A percentile compares a stretch with the other conserved stretches of the same genome.
These are phyloP conservation scores for Panthera tigris DNA, from an alignment of 2,113 vertebrate species.

Conservation along the genomic window DNA sequence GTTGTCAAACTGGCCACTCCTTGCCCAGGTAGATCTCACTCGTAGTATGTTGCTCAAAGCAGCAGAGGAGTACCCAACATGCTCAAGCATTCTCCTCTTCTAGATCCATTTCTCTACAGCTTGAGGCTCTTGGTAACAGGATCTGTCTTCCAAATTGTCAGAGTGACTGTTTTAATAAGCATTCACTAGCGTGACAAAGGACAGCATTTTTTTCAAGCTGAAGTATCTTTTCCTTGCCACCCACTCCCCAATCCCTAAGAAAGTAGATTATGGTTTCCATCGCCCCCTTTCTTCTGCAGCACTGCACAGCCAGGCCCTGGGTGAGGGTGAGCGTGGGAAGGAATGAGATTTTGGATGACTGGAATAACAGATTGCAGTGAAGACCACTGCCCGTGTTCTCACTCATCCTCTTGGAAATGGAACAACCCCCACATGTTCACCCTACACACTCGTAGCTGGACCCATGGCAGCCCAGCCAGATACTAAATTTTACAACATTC, in stretches of 20 bases:
- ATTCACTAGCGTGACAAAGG: neutral
- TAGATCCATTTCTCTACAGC: neutral
- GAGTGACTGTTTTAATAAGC: neutral
- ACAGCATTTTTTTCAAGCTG: neutral
- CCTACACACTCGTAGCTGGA: neutral
- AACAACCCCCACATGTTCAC: neutral
- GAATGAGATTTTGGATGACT: neutral
- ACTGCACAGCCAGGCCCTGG: no score
- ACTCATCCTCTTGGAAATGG: neutral
- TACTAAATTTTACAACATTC: neutral
- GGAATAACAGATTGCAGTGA: neutral
- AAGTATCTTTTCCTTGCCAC: no score
- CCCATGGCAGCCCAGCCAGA: neutral
- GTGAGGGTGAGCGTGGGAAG: no score
- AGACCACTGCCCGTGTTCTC: neutral
- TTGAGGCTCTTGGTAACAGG: neutral
- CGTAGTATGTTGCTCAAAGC: neutral
- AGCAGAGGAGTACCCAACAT: no score
- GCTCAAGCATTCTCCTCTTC: no score
- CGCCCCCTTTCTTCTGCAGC: neutral
- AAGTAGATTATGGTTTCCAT: neutral
- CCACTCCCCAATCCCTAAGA: no score
- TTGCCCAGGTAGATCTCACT: accelerated
- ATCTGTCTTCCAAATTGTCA: neutral
- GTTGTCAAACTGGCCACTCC: accelerated